phyloP scores from a whole-genome alignment of 2,113 vertebrate species.

The Campylomormyrus numenius region DNA sequence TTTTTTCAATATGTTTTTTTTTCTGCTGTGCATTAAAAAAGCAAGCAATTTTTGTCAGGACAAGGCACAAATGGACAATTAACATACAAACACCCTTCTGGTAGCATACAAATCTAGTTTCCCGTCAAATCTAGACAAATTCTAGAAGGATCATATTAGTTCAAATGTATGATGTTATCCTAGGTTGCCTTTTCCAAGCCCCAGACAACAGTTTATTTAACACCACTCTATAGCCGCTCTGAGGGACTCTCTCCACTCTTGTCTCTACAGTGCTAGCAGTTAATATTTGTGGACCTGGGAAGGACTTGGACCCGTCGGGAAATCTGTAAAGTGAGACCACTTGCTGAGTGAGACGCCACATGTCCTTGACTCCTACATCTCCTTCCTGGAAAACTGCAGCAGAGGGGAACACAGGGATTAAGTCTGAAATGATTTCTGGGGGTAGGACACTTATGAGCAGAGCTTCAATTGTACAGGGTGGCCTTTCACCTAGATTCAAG shows the following conservation, averaged over 20 bases:
- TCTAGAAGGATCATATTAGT: not conserved
- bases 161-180: not conserved
- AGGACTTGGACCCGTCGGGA: not conserved
- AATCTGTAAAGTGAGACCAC: constrained; percentile 1
- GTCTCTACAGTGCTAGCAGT: constrained; percentile 12
- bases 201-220: not conserved
- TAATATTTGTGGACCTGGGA: constrained; percentile 10
- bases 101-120: not conserved
- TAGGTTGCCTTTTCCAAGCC: not conserved
- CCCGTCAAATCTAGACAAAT: not conserved
- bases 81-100: not conserved
- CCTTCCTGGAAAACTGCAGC: not conserved
- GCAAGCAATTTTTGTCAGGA: not conserved
- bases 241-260: not conserved
- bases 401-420: not conserved
- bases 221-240: not conserved
- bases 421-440: not conserved
- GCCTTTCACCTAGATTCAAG: not conserved
- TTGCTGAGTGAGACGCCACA: not conserved
- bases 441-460: not conserved
- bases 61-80: not conserved
- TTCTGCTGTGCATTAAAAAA: not conserved
- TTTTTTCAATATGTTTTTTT: not conserved
- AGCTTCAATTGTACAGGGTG: not conserved
- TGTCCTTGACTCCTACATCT: not conserved